These are phyloP conservation scores for Xestobium rufovillosum DNA, from an alignment of 2,888 invertebrate species.

Conservation along the genomic window DNA sequence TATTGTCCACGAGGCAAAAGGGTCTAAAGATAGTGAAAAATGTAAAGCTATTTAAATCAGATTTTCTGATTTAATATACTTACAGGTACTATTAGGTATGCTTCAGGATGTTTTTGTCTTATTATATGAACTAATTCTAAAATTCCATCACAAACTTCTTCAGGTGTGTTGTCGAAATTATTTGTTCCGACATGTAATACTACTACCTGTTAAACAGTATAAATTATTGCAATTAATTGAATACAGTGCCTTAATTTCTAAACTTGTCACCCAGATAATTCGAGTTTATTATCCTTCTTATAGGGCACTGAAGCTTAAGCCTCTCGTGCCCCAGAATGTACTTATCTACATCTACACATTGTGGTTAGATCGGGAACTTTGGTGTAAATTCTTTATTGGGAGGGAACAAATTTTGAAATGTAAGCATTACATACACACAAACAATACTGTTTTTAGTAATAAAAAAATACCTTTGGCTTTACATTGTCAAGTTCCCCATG, in stretches of 20 bases:
- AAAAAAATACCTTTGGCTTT: constrained; percentile 67
- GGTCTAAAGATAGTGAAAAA: constrained; percentile 53
- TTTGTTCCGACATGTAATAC: constrained; percentile 85
- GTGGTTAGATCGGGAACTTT: no score
- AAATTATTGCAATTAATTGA: constrained; percentile 10
- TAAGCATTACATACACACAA: constrained; percentile 3
- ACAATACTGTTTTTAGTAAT: constrained; percentile 5
- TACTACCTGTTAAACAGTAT: constrained; percentile 58
- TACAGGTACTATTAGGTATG: constrained; percentile 80
- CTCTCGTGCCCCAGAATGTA: no score
- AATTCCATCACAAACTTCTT: constrained; percentile 75
- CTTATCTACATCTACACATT: no score
- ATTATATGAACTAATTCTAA: constrained; percentile 67
- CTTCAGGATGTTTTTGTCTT: constrained; percentile 67
- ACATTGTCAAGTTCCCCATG: constrained; percentile 87
- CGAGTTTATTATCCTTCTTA: no score
- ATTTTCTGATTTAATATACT: constrained; percentile 36
- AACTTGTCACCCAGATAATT: no score
- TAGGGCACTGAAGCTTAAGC: no score
- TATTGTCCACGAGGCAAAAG: constrained; percentile 81
- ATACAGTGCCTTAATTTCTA: no score
- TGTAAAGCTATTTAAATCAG: constrained; percentile 4
- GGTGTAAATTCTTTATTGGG: no score
- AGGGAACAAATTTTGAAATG: constrained; percentile 7
- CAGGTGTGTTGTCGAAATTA: constrained; percentile 72